Base-by-base conservation (phyloP, 2,113 vertebrate species). In the Caretta caretta region DNA sequence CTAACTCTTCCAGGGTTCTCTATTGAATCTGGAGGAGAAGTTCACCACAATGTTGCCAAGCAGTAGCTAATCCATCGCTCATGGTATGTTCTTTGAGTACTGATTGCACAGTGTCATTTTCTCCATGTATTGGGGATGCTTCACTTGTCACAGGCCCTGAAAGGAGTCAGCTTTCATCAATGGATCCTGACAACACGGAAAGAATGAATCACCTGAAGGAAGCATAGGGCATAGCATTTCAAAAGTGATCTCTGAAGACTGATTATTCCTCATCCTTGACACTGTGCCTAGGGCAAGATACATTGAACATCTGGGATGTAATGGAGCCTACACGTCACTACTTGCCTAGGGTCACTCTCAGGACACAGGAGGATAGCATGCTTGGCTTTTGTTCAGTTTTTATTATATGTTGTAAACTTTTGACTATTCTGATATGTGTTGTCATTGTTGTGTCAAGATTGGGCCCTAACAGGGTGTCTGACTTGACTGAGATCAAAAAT, bases 181-280 rank as follows among this genome's bases (percentile, higher is more conserved):
- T 94, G 87, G 79, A 90, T 97, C 95, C 94, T 98, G 98, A 98
- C 98, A 98, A 98, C 85, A 90, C 1, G 46, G 97, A 97, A 97
- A 94, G 96, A 90, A 97, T 98, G 98, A 98, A 95, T 98, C 97
- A 98, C 98, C 97, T 96, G 96, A 97, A 98, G 96, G 96, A 97
- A 98, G 94, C 1, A 1, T 91, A 94, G 92, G 91, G 93, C 95
- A 97, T 3, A 93, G 84, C 92, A 92, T 98, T 98, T 98, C 97
- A 97, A 94, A 97, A 98, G 90, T 75, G 11, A 93, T 97, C 95
- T 97, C 97, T 95, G 94, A 98, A 98, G 97, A 98, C 94, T 98
- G 97, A 98, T 98, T 98, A 97, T 94, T 96, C 97, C 97, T 97
- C 97, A 96, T 97, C 98, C 97, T 98, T 98, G 98, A 98, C 98